A percentile compares a stretch with the other conserved stretches of the same genome.
Conservation (phyloP, 2,888 invertebrate species). For the Dicranocentrus wangi region DNA sequence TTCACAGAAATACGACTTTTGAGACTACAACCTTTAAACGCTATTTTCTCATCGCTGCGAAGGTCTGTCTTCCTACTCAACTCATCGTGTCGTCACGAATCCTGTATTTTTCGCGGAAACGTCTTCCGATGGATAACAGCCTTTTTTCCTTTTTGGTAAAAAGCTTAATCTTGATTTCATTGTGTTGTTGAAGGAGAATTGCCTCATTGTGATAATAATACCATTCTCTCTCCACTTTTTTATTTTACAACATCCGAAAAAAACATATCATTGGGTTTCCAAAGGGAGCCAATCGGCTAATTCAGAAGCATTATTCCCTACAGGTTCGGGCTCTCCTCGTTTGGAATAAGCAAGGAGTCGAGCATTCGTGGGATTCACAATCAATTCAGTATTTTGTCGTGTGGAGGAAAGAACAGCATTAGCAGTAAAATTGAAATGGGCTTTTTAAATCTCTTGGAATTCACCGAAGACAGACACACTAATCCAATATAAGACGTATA, state of each 20-base stretch:
- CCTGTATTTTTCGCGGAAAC: constrained; percentile 12
- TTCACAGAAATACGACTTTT: too few relatives aligned
- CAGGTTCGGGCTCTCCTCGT: too few relatives aligned
- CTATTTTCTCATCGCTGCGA: background rate
- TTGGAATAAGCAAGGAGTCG: too few relatives aligned
- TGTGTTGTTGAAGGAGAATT: constrained; percentile 39
- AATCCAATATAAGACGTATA: constrained; percentile 38
- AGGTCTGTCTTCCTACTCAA: too few relatives aligned
- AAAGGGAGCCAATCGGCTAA: background rate
- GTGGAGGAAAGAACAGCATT: constrained; percentile 15
- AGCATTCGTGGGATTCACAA: constrained; percentile 21
- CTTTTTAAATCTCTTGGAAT: constrained; percentile 60
- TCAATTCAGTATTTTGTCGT: constrained; percentile 46
- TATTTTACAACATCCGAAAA: constrained; percentile 8
- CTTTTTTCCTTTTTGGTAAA: background rate
- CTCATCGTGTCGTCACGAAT: constrained; percentile 1
- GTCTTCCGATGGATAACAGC: background rate
- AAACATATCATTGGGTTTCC: background rate
- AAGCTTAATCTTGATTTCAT: constrained; percentile 41
- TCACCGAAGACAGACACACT: constrained; percentile 48
- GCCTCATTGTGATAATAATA: constrained; percentile 25
- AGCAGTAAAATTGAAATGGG: constrained; percentile 61
- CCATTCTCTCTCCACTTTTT: background rate
- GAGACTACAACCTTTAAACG: background rate
- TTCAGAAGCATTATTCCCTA: background rate